Evolutionary conservation across 2,888 invertebrate species (phyloP).

Genomic region (Polydrusus pterygomalis): DNA sequence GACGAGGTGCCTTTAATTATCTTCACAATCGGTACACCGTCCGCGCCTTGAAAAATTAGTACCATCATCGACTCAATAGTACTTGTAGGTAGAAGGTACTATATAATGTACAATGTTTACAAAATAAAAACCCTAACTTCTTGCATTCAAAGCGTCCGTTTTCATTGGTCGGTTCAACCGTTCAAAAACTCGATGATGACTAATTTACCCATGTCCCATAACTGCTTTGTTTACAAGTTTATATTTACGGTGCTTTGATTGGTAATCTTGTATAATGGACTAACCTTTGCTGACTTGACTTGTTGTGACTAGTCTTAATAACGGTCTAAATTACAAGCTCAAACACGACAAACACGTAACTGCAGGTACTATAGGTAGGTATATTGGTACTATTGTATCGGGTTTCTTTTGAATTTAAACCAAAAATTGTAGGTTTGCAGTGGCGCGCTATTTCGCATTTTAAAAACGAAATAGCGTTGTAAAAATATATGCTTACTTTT

Average conservation of each 20-base stretch:
- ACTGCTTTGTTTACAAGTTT: slow-evolving; percentile 28
- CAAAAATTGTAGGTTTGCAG: neutral
- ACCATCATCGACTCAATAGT: too few relatives aligned
- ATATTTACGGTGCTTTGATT: slow-evolving; percentile 17
- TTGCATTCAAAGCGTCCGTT: neutral
- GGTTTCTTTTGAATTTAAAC: neutral
- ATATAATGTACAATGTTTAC: neutral
- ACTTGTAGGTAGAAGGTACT: neutral
- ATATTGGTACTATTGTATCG: neutral
- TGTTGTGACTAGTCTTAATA: slow-evolving; percentile 19
- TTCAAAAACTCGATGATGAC: slow-evolving; percentile 19
- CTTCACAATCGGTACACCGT: too few relatives aligned
- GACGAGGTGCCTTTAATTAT: too few relatives aligned
- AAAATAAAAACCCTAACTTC: slow-evolving; percentile 2
- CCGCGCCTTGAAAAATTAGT: too few relatives aligned
- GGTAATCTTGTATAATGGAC: slow-evolving; percentile 4
- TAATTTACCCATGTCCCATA: slow-evolving; percentile 19
- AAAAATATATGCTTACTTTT: too few relatives aligned
- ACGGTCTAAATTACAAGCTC: slow-evolving; percentile 7
- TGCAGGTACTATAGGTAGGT: too few relatives aligned
- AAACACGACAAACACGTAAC: neutral
- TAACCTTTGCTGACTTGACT: neutral
- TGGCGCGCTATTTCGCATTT: neutral
- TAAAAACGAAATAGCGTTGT: too few relatives aligned
- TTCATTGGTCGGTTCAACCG: slow-evolving; percentile 21